A percentile compares a stretch with the other conserved stretches of the same genome.
phyloP scores from a whole-genome alignment of 2,888 invertebrate genomes.

The Silvanus unidentatus region DNA sequence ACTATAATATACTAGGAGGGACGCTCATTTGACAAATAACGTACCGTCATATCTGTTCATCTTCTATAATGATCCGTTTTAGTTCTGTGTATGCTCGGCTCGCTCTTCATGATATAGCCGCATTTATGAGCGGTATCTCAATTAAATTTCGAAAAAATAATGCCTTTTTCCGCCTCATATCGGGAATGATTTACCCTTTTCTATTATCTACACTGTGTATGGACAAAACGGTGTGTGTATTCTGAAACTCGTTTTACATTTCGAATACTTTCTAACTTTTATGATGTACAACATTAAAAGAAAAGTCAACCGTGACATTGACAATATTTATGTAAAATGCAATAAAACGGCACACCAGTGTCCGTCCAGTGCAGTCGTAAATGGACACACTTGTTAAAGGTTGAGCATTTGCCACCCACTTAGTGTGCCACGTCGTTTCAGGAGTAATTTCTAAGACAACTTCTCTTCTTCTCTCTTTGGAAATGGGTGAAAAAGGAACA shows the following conservation, averaged over 20 bases:
- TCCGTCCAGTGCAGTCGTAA: constrained; percentile 28
- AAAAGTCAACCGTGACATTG: constrained; percentile 26
- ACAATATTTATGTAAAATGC: constrained; percentile 34
- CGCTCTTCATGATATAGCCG: constrained; percentile 4
- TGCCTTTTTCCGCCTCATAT: no score
- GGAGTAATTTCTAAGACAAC: constrained; percentile 22
- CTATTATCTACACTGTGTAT: no score
- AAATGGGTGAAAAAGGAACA: background rate
- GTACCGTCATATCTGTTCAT: constrained; percentile 27
- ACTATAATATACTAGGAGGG: constrained; percentile 22
- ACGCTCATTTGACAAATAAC: constrained; percentile 32
- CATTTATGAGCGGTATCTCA: constrained; percentile 6
- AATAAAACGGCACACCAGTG: constrained; percentile 29
- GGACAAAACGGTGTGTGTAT: no score
- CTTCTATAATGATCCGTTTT: constrained; percentile 23
- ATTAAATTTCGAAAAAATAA: background rate
- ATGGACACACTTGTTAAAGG: constrained; percentile 32
- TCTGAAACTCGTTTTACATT: no score
- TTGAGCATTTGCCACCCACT: constrained; percentile 30
- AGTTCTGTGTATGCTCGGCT: no score
- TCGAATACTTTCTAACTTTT: no score
- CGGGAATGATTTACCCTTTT: no score
- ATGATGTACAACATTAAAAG: no score
- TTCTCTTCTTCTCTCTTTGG: constrained; percentile 22
- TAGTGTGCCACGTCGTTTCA: constrained; percentile 8